Evolutionary conservation across 2,888 invertebrate genomes (phyloP).

Genomic region (Caenorhabditis sp.): DNA sequence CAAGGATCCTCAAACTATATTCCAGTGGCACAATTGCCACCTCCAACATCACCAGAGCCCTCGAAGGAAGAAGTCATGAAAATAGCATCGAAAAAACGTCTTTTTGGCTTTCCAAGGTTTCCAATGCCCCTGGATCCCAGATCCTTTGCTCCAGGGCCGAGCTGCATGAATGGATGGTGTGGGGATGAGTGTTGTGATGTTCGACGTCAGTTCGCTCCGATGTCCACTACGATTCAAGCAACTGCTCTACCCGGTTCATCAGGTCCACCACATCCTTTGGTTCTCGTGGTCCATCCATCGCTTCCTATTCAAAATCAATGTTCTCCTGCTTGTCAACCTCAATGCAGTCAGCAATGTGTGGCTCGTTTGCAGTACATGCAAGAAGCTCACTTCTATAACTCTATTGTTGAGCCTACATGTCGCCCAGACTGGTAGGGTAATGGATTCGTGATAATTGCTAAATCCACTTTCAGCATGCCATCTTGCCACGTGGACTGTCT

Average conservation of each 20-base stretch:
- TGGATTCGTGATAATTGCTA: background rate
- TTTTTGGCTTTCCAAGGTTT: conserved; percentile 47
- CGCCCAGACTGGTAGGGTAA: conserved; percentile 64
- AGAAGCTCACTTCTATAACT: conserved; percentile 45
- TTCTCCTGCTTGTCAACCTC: conserved; percentile 65
- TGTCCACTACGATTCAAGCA: conserved; percentile 63
- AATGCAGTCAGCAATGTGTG: conserved; percentile 61
- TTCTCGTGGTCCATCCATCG: conserved; percentile 63
- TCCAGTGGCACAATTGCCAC: background rate
- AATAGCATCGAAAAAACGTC: conserved; percentile 33
- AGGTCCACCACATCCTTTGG: conserved; percentile 62
- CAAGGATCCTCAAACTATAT: background rate
- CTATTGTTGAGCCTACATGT: conserved; percentile 58
- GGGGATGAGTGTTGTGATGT: conserved; percentile 61
- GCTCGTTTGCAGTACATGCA: conserved; percentile 58
- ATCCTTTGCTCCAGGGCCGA: background rate
- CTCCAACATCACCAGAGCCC: conserved; percentile 4
- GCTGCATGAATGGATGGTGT: conserved; percentile 58
- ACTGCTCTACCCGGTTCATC: conserved; percentile 65
- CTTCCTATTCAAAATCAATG: conserved; percentile 57
- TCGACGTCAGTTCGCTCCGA: conserved; percentile 20
- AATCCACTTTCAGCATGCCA: conserved; percentile 64
- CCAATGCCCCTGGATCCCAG: conserved; percentile 28
- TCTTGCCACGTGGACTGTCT: conserved; percentile 71
- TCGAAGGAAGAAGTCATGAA: conserved; percentile 57